phyloP scores from a whole-genome alignment of 2,797 vertebrate genomes.

The Urocyon cinereoargenteus region DNA sequence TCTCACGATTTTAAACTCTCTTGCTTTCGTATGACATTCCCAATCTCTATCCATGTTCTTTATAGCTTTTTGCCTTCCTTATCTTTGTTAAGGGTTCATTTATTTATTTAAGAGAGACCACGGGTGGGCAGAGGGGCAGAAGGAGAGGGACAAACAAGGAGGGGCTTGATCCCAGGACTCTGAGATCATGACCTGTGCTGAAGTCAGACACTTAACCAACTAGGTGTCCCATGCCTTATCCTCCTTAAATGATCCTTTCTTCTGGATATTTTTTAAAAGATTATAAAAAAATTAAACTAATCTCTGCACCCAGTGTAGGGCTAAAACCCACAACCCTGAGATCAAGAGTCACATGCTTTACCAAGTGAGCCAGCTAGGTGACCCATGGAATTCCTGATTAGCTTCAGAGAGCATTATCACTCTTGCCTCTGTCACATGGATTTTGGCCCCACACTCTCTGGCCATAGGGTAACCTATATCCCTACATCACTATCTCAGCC shows the following conservation, averaged over 20 bases:
- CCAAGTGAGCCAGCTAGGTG: not conserved
- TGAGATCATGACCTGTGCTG: not conserved
- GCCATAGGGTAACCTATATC: not conserved
- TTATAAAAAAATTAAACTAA: not conserved
- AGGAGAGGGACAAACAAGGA: not conserved
- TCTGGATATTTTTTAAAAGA: not conserved
- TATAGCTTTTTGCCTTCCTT: not conserved
- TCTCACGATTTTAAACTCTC: not conserved
- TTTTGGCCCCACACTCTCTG: not conserved
- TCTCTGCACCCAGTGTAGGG: not conserved
- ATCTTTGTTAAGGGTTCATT: not conserved
- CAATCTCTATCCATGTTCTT: not conserved
- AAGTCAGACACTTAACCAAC: not conserved
- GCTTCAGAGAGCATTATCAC: too few species aligned
- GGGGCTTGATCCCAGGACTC: not conserved
- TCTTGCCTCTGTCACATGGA: not conserved
- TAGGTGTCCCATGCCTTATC: not conserved
- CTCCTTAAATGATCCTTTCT: not conserved
- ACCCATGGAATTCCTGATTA: not conserved
- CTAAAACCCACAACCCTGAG: not conserved
- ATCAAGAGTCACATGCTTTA: not conserved
- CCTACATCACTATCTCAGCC: not conserved
- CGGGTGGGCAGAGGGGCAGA: not conserved
- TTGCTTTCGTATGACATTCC: not conserved
- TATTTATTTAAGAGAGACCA: not conserved